These are phyloP conservation scores for Sigmodon hispidus DNA, from an alignment of 2,113 vertebrate species.

Conservation along the genomic window DNA sequence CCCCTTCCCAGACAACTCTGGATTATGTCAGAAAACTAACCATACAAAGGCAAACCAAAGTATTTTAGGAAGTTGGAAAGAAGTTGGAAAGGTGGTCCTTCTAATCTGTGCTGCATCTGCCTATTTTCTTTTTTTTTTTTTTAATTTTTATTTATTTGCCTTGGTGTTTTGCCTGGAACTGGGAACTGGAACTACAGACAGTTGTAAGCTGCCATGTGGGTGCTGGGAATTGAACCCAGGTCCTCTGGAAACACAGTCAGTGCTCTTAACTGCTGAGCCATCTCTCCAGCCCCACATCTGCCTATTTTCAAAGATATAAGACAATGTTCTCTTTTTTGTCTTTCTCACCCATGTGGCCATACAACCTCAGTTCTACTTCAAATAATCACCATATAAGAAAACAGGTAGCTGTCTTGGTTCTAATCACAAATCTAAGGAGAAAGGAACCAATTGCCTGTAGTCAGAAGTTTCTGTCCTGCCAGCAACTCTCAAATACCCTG, in stretches of 20 bases:
- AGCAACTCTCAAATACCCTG: too few relatives aligned
- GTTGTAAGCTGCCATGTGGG: too few relatives aligned
- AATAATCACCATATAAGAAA: not conserved
- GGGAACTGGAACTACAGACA: too few relatives aligned
- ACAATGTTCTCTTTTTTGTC: not conserved
- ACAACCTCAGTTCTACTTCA: constrained; percentile 1
- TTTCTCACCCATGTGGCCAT: not conserved
- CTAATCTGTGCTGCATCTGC: not conserved
- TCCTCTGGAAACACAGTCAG: too few relatives aligned
- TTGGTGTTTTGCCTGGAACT: too few relatives aligned
- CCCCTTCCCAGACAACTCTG: not conserved
- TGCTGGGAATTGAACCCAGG: too few relatives aligned
- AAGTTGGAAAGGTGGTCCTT: not conserved
- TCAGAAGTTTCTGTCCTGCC: too few relatives aligned
- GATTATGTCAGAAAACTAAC: not conserved
- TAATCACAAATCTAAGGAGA: constrained; percentile 16
- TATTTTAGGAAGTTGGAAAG: not conserved
- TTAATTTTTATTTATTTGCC: too few relatives aligned
- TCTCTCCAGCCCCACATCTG: too few relatives aligned
- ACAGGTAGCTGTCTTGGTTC: constrained; percentile 7
- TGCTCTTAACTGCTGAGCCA: too few relatives aligned
- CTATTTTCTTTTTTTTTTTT: too few relatives aligned
- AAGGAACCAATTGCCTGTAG: not conserved
- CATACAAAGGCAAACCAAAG: not conserved
- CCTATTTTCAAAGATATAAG: not conserved